Conservation (phyloP, 35 echinoderm and acorn worm species). For the Amphiura filiformis region DNA sequence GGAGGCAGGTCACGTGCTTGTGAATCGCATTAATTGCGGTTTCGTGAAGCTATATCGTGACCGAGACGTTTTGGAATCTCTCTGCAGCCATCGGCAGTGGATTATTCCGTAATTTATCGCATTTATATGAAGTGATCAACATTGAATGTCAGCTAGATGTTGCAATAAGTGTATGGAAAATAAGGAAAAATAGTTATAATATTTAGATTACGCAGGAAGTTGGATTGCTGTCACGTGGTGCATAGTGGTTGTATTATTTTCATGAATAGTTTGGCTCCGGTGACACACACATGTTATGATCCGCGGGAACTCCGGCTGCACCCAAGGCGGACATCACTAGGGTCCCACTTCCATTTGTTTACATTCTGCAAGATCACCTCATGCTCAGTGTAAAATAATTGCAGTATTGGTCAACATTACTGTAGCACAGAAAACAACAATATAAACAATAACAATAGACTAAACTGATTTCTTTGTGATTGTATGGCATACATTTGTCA, state of each 20-base stretch:
- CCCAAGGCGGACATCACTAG: not conserved
- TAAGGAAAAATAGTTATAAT: not conserved
- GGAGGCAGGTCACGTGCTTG: conserved; percentile 4
- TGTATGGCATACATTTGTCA: conserved; percentile 1
- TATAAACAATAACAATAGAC: not conserved
- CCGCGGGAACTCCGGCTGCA: conserved; percentile 11
- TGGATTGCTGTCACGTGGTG: not conserved
- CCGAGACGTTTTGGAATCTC: not conserved
- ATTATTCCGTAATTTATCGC: not conserved
- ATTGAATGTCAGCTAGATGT: no score
- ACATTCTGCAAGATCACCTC: not conserved
- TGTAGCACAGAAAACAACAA: not conserved
- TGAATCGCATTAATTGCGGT: conserved; percentile 5
- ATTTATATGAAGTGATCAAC: no score
- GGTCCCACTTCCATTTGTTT: not conserved
- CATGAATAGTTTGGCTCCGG: not conserved
- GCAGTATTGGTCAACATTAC: no score
- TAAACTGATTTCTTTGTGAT: conserved; percentile 1
- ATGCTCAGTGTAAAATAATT: not conserved
- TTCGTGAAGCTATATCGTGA: not conserved
- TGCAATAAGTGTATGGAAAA: not conserved
- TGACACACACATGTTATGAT: conserved; percentile 4
- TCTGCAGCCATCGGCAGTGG: not conserved
- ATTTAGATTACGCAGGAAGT: not conserved
- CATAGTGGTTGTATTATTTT: conserved; percentile 15